phyloP scores from a whole-genome alignment of 1,140 invertebrate species.

The Lepeophtheirus salmonis region DNA sequence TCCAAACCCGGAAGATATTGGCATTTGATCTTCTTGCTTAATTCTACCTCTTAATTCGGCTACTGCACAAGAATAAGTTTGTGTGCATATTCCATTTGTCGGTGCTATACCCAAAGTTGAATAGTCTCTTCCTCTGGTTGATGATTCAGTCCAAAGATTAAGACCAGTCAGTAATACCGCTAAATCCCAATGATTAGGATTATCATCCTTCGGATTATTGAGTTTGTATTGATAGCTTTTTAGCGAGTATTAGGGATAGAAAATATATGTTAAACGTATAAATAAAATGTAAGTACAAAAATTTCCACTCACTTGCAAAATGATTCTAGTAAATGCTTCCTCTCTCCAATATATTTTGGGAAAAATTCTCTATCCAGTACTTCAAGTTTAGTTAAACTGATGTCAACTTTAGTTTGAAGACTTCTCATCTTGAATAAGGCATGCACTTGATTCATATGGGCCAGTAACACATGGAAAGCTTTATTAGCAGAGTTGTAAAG shows the following conservation, averaged over 20 bases:
- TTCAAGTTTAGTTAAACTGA: neutral
- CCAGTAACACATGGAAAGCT: neutral
- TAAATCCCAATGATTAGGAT: neutral
- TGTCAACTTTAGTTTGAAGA: neutral
- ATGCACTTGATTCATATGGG: slow-evolving; percentile 1
- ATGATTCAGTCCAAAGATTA: neutral
- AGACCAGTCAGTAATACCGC: slow-evolving; percentile 3
- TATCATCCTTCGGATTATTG: neutral
- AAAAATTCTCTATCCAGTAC: neutral
- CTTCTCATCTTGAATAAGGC: neutral
- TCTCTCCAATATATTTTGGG: neutral
- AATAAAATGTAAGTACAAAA: too few species aligned
- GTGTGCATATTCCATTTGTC: neutral
- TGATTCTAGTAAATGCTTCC: neutral
- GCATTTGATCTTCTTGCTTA: neutral
- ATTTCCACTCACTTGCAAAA: slow-evolving; percentile 7
- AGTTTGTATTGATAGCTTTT: neutral
- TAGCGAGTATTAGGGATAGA: neutral
- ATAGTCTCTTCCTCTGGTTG: neutral
- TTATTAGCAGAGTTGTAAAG: neutral
- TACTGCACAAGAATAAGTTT: slow-evolving; percentile 1
- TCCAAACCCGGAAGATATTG: neutral
- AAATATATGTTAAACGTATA: neutral
- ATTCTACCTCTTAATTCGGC: neutral
- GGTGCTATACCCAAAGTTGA: neutral